phyloP scores from a whole-genome alignment of 2,797 vertebrate genomes.

The Enteromius paludinosus region DNA sequence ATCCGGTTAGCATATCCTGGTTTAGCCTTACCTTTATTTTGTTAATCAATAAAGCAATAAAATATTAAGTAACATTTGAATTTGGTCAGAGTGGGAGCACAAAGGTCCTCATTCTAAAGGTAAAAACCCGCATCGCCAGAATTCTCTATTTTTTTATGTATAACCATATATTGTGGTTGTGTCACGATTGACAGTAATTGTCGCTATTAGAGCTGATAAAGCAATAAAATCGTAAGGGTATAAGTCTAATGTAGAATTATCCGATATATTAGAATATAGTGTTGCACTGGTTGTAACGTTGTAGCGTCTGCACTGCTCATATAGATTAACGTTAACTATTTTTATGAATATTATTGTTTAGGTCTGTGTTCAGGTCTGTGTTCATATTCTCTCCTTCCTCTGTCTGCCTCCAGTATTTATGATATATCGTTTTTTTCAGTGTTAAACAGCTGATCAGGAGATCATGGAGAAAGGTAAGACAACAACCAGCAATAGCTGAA shows the following conservation, averaged over 20 bases:
- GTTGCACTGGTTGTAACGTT: neutral
- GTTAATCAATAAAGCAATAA: neutral
- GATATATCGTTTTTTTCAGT: neutral
- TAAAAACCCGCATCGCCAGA: neutral
- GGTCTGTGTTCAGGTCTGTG: neutral
- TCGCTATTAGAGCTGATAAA: neutral
- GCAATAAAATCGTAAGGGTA: neutral
- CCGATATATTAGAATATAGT: neutral
- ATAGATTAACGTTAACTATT: neutral
- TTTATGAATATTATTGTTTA: neutral
- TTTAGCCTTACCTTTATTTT: neutral
- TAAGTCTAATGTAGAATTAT: neutral
- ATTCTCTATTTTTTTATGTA: neutral
- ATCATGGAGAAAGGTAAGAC: constrained; percentile 58
- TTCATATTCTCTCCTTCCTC: neutral
- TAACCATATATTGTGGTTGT: neutral
- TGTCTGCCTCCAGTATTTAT: constrained; percentile 23
- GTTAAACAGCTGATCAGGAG: constrained; percentile 28
- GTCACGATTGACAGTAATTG: neutral
- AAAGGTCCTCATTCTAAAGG: neutral
- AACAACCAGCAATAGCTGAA: neutral
- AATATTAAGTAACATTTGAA: neutral
- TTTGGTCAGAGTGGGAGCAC: neutral
- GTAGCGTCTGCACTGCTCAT: neutral
- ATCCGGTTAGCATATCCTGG: neutral